Base-by-base conservation (phyloP, 2,888 invertebrate genomes). In the Harpalus rubripes region DNA sequence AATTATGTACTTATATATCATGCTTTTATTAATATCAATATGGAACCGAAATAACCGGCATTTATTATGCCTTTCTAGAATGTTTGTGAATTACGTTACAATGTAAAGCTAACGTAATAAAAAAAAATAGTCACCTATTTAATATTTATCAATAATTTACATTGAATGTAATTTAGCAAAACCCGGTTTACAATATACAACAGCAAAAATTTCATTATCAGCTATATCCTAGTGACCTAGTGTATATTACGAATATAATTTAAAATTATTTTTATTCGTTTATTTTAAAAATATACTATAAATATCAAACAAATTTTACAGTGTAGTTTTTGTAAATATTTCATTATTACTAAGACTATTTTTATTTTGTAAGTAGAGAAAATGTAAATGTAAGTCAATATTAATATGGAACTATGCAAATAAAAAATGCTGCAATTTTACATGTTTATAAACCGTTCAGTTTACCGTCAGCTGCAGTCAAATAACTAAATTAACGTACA, bases 121-220 rank as follows among this genome's bases (percentile, higher is more conserved):
- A 52, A 52, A 52, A 52, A 52, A 52, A 52, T 52, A 52, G 44
- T 52, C n/a, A n/a, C 39, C 68, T 68, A 39, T 15, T 68, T 15
- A 68, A 68, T 68, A 68, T 68, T 68, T 68, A 68, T 65, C n/a
- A 39, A 15, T 39, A 39, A 68, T 68, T 68, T 68, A 39, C 68
- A 68, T 68, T 39, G 32, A 68, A 68, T 68, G 68, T 15, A 39
- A 39, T 15, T 15, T 7, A 32, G 32, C 32, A 32, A 39, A 68
- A 39, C 68, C 68, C 32, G 32, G 0, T 68, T 68, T 15, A 68
- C 68, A 68, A n/a, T 63, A 12, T 10, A 16, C 1, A 52, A 52
- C 15, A 59, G 7, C 6, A 7, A 10, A 59, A 59, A 16, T 59
- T 59, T 7, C n/a, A 16, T 59, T n/a, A 0, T 16, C 10, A 12